These are phyloP conservation scores for Enoplosus armatus DNA, from an alignment of 2,797 vertebrate genomes.

Conservation along the genomic window DNA sequence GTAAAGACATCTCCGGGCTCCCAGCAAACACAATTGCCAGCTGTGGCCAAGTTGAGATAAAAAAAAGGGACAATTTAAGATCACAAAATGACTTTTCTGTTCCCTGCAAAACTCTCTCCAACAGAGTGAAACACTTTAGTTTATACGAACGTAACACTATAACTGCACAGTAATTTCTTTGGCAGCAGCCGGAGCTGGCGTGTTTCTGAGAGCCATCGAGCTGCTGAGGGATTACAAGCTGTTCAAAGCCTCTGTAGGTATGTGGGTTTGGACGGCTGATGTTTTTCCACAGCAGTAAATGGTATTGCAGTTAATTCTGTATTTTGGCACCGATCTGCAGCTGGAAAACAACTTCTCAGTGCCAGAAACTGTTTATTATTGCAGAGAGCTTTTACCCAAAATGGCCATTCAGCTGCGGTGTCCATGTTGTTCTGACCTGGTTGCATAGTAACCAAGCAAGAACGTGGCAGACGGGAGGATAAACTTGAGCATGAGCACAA, in stretches of 20 bases:
- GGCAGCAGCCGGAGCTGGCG: conserved; percentile 67
- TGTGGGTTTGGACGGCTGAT: conserved; percentile 80
- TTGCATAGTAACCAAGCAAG: conserved; percentile 80
- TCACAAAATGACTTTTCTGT: conserved; percentile 60
- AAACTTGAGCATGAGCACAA: conserved; percentile 58
- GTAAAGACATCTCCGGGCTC: conserved; percentile 76
- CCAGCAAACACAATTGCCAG: conserved; percentile 72
- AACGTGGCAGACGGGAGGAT: conserved; percentile 71
- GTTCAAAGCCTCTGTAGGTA: conserved; percentile 83
- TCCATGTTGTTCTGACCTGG: conserved; percentile 79
- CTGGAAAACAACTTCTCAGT: conserved; percentile 80
- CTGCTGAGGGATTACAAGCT: conserved; percentile 81
- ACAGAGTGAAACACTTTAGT: conserved; percentile 59
- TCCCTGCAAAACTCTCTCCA: conserved; percentile 54
- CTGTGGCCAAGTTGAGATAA: conserved; percentile 71
- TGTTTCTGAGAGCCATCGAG: conserved; percentile 75
- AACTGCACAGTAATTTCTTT: conserved; percentile 75
- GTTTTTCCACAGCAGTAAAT: conserved; percentile 84
- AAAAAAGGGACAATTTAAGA: conserved; percentile 55
- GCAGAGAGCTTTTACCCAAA: conserved; percentile 82
- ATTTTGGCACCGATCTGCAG: conserved; percentile 78
- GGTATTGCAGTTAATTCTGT: conserved; percentile 83
- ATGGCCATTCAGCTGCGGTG: conserved; percentile 81
- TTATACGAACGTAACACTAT: conserved; percentile 71
- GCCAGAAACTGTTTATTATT: conserved; percentile 84